Conservation (phyloP, 2,113 vertebrate genomes). For the Gymnorhina tibicen region DNA sequence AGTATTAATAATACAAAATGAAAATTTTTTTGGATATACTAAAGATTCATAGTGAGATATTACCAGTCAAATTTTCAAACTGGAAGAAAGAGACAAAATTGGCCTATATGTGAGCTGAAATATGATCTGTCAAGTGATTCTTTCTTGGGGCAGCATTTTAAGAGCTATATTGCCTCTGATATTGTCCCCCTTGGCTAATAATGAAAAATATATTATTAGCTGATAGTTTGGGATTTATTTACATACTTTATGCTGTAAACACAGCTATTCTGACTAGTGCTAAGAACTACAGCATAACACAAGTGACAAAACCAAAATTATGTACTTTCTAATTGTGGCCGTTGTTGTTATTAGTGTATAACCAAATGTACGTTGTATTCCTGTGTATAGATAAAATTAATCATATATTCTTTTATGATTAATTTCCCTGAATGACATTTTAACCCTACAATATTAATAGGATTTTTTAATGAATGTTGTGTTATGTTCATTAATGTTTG, state of each 20-base stretch:
- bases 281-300: not conserved
- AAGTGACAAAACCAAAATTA: not conserved
- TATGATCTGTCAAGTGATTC: conserved; percentile 38
- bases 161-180: conserved; percentile 70
- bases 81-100: not conserved
- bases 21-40: not conserved
- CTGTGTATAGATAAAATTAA: not conserved
- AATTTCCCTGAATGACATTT: not conserved
- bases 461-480: not conserved
- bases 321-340: not conserved
- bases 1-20: not conserved
- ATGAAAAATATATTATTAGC: conserved; percentile 64
- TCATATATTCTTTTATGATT: not conserved
- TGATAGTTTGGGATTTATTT: conserved; percentile 29
- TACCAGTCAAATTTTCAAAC: not conserved
- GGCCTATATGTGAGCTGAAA: conserved; percentile 41
- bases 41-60: not conserved
- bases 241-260: not conserved
- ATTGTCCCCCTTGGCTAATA: conserved; percentile 66
- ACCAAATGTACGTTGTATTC: not conserved
- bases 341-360: not conserved
- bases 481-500: not conserved
- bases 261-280: not conserved
- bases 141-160: conserved; percentile 68
- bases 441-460: not conserved